Conservation (phyloP, 2,113 vertebrate species). For the Megalops atlanticus region DNA sequence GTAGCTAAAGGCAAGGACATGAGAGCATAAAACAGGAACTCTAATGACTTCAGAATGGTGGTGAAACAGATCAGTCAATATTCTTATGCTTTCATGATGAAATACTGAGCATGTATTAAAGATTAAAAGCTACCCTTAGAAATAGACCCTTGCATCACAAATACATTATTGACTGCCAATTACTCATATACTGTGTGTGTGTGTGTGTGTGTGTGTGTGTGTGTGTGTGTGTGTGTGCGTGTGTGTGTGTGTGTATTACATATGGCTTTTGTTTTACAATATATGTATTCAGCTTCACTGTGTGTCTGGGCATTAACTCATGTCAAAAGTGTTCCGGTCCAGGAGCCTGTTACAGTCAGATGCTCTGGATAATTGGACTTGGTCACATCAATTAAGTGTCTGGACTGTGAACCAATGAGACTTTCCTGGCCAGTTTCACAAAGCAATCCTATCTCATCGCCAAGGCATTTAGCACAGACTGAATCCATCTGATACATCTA, state of each 20-base stretch:
- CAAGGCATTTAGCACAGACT: slow-evolving; percentile 15
- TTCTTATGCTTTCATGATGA: background rate
- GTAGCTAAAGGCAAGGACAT: background rate
- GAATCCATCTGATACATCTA: slow-evolving; percentile 2
- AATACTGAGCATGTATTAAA: background rate
- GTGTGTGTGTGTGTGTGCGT: slow-evolving; percentile 24
- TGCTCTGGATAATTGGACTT: background rate
- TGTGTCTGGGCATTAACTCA: background rate
- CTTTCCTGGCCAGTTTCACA: slow-evolving; percentile 14
- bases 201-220: background rate
- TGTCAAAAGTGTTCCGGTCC: background rate
- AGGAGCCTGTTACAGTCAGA: slow-evolving; percentile 1
- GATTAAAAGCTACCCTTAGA: background rate
- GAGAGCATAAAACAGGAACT: background rate
- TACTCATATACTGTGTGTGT: background rate
- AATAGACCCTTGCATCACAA: background rate
- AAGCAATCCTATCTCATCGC: slow-evolving; percentile 8
- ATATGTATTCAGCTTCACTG: background rate
- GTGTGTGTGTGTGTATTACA: background rate
- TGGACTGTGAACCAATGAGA: background rate
- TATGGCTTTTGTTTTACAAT: background rate
- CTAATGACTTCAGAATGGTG: background rate
- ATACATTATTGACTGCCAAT: background rate
- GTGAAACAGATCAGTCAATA: background rate
- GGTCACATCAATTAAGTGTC: slow-evolving; percentile 13